Evolutionary conservation across 2,113 vertebrate genomes (phyloP).

Genomic region (Hydropotes inermis): DNA sequence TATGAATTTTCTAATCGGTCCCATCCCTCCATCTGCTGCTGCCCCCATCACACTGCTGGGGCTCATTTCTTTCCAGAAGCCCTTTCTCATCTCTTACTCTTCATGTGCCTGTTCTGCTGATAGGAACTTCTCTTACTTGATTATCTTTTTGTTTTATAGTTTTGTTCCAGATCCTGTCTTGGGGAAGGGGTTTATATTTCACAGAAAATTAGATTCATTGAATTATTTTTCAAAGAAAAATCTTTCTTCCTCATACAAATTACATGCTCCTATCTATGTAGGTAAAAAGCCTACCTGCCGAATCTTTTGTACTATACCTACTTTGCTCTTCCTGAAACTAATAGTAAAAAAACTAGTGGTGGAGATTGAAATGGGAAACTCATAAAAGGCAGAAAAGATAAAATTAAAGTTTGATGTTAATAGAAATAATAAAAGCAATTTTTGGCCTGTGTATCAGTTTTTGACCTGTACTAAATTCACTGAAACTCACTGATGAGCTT

Average conservation of each 20-base stretch:
- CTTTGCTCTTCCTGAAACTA: background rate
- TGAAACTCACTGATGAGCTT: slow-evolving; percentile 8
- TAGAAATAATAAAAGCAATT: background rate
- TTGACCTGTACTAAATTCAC: background rate
- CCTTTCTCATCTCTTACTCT: background rate
- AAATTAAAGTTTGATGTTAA: background rate
- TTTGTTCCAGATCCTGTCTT: background rate
- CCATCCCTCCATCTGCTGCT: background rate
- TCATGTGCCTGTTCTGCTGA: background rate
- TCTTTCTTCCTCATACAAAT: background rate
- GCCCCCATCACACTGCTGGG: background rate
- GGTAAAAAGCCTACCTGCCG: background rate
- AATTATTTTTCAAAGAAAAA: background rate
- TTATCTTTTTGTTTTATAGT: background rate
- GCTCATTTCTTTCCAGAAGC: background rate
- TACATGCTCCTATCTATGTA: background rate
- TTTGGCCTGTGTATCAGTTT: background rate
- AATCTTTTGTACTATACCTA: background rate
- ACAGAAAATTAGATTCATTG: background rate
- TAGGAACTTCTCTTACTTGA: background rate
- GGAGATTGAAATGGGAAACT: background rate
- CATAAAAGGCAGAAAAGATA: background rate
- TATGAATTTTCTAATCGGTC: background rate
- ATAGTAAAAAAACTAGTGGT: background rate
- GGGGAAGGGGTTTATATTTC: background rate